Percentiles rank a stretch among this genome's conserved stretches.
Conservation (phyloP, 2,797 vertebrate species). For the Aulostomus chinensis region DNA sequence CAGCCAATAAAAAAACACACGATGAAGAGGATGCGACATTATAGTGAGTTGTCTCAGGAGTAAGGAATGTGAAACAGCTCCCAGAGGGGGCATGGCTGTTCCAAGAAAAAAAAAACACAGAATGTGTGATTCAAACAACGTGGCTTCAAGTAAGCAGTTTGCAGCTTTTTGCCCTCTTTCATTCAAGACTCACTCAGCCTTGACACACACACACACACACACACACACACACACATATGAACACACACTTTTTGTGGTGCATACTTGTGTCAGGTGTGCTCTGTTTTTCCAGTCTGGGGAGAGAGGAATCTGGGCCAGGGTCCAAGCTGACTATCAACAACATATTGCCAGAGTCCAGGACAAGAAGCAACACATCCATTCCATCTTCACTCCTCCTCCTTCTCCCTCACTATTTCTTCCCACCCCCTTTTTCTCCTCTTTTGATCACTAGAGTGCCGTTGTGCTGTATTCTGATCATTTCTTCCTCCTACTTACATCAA, state of each 20-base stretch:
- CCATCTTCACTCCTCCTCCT: conserved; percentile 50
- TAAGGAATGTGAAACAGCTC: conserved; percentile 42
- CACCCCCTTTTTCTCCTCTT: conserved; percentile 3
- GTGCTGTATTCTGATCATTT: conserved; percentile 18
- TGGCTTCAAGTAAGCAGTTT: conserved; percentile 31
- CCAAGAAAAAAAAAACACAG: conserved; percentile 23
- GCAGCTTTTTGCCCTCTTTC: conserved; percentile 31
- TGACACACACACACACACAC: conserved; percentile 16
- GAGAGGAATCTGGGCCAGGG: conserved; percentile 77
- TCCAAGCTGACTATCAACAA: conserved; percentile 77
- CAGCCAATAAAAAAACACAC: not conserved
- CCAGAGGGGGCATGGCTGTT: conserved; percentile 26
- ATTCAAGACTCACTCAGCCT: conserved; percentile 44
- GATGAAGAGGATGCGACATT: conserved; percentile 31
- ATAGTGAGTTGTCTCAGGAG: conserved; percentile 20
- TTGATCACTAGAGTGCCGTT: conserved; percentile 29
- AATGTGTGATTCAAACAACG: conserved; percentile 39
- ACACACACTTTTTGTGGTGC: conserved; percentile 54
- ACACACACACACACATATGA: conserved; percentile 19
- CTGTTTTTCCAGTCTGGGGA: conserved; percentile 78
- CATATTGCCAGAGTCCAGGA: conserved; percentile 61
- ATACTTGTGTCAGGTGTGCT: conserved; percentile 82
- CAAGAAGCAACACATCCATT: conserved; percentile 81
- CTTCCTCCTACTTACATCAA: not conserved
- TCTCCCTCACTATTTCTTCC: conserved; percentile 5